Conservation (phyloP, 2,797 vertebrate genomes). For the Urosaurus nigricauda region DNA sequence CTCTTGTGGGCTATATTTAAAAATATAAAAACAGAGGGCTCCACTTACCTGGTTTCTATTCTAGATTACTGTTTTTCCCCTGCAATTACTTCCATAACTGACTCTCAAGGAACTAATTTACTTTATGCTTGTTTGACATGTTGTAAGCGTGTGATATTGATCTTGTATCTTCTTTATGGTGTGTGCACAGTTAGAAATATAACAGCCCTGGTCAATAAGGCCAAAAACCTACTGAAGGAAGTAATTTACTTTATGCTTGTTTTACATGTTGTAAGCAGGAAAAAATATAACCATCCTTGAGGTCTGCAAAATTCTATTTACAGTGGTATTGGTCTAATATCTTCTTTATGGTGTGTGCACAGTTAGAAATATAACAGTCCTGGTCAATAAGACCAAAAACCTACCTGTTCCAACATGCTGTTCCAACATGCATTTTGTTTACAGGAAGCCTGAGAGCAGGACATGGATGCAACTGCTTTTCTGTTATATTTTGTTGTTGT, state of each 20-base stretch:
- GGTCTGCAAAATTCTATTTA: too few species aligned
- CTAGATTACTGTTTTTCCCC: not conserved
- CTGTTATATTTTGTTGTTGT: not conserved
- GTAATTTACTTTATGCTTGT: not conserved
- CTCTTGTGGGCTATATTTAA: constrained; percentile 71
- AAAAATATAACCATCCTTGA: too few species aligned
- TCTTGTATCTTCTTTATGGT: not conserved
- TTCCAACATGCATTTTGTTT: too few species aligned
- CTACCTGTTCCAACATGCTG: too few species aligned
- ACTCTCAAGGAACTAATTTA: not conserved
- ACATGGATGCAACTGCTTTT: too few species aligned
- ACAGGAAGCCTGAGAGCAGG: too few species aligned
- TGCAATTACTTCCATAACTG: not conserved
- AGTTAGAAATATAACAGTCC: too few species aligned
- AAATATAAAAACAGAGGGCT: not conserved
- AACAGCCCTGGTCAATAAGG: too few species aligned
- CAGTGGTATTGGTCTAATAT: not conserved
- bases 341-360: not conserved
- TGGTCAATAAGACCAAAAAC: too few species aligned
- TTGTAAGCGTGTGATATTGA: not conserved
- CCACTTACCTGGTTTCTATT: not conserved
- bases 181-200: too few species aligned
- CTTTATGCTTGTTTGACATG: not conserved
- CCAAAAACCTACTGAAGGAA: too few species aligned
- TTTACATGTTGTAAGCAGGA: constrained; percentile 8